phyloP scores from a whole-genome alignment of 2,888 invertebrate genomes.

The Ellobium chinense region DNA sequence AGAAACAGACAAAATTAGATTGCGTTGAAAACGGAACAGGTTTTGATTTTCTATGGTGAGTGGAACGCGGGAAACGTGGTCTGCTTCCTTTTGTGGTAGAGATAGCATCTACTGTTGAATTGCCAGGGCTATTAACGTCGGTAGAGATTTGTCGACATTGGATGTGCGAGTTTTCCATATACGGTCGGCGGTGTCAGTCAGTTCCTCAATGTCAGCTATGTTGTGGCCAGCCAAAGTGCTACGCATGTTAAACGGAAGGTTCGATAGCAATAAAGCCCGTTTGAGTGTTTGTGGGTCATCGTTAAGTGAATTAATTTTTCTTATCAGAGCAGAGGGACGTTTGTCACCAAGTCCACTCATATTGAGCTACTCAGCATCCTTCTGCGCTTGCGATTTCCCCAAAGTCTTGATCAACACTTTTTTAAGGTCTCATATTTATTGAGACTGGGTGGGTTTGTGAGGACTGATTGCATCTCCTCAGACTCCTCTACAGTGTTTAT shows the following conservation, averaged over 20 bases:
- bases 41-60: not conserved
- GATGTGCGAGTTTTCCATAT: constrained; percentile 20
- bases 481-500: constrained; percentile 23
- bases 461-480: constrained; percentile 15
- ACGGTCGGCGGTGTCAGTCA: constrained; percentile 31
- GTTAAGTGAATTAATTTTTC: constrained; percentile 38
- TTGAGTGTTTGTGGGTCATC: constrained; percentile 35
- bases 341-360: constrained; percentile 37
- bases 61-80: too few relatives aligned
- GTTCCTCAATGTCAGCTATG: constrained; percentile 11
- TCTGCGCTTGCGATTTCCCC: constrained; percentile 33
- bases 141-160: not conserved
- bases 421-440: not conserved
- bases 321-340: constrained; percentile 15
- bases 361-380: constrained; percentile 25
- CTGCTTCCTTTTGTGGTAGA: too few relatives aligned
- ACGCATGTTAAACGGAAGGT: constrained; percentile 10
- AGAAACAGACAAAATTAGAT: constrained; percentile 16
- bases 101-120: too few relatives aligned
- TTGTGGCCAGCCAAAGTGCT: constrained; percentile 20
- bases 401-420: not conserved
- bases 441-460: not conserved
- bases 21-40: not conserved
- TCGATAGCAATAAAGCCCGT: constrained; percentile 24
- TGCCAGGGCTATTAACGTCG: not conserved